Base-by-base conservation (phyloP, 2,113 vertebrate genomes). In the Podocnemis expansa region DNA sequence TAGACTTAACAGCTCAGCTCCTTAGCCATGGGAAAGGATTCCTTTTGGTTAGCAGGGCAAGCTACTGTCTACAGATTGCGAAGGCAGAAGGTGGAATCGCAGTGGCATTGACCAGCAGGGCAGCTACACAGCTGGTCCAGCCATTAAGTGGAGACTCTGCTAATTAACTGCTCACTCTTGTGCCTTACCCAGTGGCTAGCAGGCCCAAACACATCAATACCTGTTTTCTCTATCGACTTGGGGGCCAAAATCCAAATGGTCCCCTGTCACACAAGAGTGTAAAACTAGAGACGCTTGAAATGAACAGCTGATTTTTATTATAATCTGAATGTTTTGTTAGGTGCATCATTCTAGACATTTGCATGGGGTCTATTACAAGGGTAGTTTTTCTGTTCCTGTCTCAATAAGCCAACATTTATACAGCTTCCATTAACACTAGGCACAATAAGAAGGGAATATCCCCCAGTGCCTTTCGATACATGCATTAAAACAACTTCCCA, bases 381-480 rank as follows among this genome's bases (percentile, higher is more conserved):
- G 47, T 90, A 90, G 90, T 38, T 1, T 51, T 0, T 24, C 31
- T 89, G 24, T 85, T 96, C 88, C 82, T 73, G 78, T 41, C 84
- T 81, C 63, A 31, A 55, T 9, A 38, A 94, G 45, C 0, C 0
- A 87, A 58, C 78, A 8, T 88, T 91, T 90, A 95, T 58, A 78
- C 0, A 0, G 5, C 80, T 82, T 85, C 91, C 89, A 73, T 94
- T 90, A 91, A 85, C 91, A 91, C 0, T 0, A 54, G 38, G 43
- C 43, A 63, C 92, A 90, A 87, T 51, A 19, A 94, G 73, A 87
- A 41, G 45, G 78, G 63, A 84, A 86, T 7, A 45, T 96, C 93
- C 90, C 94, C 91, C 58, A 63, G 90, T 89, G 95, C 91, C 90
- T 95, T 95, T 96, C 90, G 92, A 82, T 49, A 73, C 43, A 43